Evolutionary conservation across 1,140 invertebrate species (phyloP).

Genomic region (Monomorium pharaonis): DNA sequence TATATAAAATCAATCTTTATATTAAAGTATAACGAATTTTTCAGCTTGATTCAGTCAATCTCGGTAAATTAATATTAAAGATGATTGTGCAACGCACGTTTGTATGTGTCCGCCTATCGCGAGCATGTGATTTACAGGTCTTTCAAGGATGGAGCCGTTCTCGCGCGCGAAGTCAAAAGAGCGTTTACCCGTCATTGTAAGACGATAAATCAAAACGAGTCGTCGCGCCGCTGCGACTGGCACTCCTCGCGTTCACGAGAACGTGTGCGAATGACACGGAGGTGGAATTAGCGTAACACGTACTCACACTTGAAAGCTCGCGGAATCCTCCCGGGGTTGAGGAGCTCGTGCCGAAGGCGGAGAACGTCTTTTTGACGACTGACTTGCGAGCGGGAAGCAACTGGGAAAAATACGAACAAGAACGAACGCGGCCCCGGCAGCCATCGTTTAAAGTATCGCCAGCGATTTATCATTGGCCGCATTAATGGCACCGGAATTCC

Average conservation of each 20-base stretch:
- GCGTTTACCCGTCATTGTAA: slow-evolving; percentile 70
- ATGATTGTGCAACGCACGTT: slow-evolving; percentile 43
- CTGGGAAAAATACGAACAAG: slow-evolving; percentile 79
- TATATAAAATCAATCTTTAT: background rate
- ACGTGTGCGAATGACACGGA: slow-evolving; percentile 42
- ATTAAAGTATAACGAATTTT: background rate
- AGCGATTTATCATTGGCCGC: slow-evolving; percentile 81
- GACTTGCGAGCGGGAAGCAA: slow-evolving; percentile 64
- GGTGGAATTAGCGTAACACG: slow-evolving; percentile 64
- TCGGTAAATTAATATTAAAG: background rate
- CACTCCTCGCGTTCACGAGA: slow-evolving; percentile 38
- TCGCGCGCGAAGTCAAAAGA: slow-evolving; percentile 56
- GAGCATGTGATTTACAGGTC: slow-evolving; percentile 64
- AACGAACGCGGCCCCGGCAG: slow-evolving; percentile 77
- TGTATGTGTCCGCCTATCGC: slow-evolving; percentile 54
- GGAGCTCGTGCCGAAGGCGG: slow-evolving; percentile 23
- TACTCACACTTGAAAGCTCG: slow-evolving; percentile 18
- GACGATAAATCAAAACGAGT: slow-evolving; percentile 71
- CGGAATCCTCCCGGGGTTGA: background rate
- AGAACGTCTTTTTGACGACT: slow-evolving; percentile 69
- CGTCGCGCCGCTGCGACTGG: slow-evolving; percentile 53
- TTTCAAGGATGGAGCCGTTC: slow-evolving; percentile 2
- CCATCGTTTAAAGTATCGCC: slow-evolving; percentile 82
- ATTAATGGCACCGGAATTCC: slow-evolving; percentile 80
- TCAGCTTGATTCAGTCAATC: no score